A percentile compares a stretch with the other conserved stretches of the same genome.
phyloP scores from a whole-genome alignment of 1,140 invertebrate genomes.

The Neodiprion virginianus region DNA sequence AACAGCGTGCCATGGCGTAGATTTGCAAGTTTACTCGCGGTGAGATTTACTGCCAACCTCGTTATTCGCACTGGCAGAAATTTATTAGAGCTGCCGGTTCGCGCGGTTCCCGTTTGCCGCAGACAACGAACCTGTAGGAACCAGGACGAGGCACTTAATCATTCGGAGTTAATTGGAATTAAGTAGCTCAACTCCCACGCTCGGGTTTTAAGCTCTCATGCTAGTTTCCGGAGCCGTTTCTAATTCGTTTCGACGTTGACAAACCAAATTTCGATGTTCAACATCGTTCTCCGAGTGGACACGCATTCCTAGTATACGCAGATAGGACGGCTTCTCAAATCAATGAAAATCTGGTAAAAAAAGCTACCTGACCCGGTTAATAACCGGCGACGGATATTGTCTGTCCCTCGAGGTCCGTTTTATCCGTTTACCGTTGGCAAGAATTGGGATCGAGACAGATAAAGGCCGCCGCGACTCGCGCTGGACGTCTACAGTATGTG shows the following conservation, averaged over 20 bases:
- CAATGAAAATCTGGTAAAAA: not conserved
- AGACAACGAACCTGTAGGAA: not conserved
- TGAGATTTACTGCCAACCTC: conserved; percentile 3
- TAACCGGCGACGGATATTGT: not conserved
- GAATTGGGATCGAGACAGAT: not conserved
- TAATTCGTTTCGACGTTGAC: not conserved
- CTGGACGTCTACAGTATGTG: too few species aligned
- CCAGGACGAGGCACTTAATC: conserved; percentile 4
- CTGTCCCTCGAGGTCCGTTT: not conserved
- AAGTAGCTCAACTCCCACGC: conserved; percentile 4
- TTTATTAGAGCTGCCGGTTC: conserved; percentile 4
- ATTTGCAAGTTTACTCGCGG: not conserved
- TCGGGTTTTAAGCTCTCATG: not conserved
- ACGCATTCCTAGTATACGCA: too few species aligned
- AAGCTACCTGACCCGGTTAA: not conserved
- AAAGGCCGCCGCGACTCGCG: not conserved
- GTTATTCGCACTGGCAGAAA: conserved; percentile 7
- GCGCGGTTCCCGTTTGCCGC: not conserved
- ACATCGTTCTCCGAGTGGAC: too few species aligned
- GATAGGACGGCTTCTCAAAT: not conserved
- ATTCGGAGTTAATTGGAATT: not conserved
- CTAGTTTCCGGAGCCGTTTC: not conserved
- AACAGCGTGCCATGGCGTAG: not conserved
- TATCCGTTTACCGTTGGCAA: not conserved
- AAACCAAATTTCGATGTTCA: too few species aligned